phyloP scores from a whole-genome alignment of 2,113 vertebrate genomes.

The Cyphomyrus discorhynchus region DNA sequence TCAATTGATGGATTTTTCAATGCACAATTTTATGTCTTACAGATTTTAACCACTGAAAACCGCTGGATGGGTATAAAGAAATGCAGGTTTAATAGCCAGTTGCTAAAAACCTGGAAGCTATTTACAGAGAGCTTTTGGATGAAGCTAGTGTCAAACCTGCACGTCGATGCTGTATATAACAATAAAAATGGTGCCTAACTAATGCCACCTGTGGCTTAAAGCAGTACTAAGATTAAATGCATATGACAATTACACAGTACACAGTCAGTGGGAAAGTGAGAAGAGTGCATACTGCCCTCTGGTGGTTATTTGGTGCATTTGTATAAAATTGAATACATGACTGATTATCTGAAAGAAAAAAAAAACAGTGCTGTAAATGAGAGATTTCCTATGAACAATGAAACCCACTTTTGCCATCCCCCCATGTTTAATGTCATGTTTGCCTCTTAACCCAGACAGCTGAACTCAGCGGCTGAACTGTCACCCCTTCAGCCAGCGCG shows the following conservation, averaged over 20 bases:
- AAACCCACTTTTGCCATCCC: neutral
- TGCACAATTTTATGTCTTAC: neutral
- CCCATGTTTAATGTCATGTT: neutral
- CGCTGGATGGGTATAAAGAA: neutral
- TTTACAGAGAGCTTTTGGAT: neutral
- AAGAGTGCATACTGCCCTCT: neutral
- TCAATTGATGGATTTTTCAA: neutral
- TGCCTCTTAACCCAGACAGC: neutral
- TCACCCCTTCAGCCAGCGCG: too few relatives aligned
- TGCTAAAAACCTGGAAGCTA: neutral
- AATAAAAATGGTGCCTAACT: neutral
- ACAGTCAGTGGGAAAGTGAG: neutral
- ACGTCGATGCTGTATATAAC: neutral
- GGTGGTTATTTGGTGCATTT: neutral
- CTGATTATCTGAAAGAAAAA: neutral
- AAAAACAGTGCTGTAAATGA: neutral
- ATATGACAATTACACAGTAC: neutral
- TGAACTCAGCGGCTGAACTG: too few relatives aligned
- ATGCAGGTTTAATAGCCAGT: neutral
- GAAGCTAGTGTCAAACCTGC: neutral
- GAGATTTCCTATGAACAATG: neutral
- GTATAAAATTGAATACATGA: neutral
- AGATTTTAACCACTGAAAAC: neutral
- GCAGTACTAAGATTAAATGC: neutral
- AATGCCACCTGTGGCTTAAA: neutral